phyloP scores from a whole-genome alignment of 2,888 invertebrate genomes.

The Oscheius sp. region DNA sequence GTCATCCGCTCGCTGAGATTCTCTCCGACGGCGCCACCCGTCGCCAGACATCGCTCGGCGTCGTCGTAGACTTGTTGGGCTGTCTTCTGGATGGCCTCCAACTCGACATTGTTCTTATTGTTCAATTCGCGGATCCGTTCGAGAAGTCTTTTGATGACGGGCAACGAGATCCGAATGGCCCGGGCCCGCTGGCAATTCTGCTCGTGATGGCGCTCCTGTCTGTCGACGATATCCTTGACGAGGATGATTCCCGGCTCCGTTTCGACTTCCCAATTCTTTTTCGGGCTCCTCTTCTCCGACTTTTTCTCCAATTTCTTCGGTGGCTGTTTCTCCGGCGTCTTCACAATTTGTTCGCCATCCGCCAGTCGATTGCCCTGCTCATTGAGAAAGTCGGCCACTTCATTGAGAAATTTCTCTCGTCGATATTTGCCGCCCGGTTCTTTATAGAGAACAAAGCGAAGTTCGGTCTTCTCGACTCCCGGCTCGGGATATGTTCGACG shows the following conservation, averaged over 20 bases:
- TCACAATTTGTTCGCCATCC: neutral
- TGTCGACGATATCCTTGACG: neutral
- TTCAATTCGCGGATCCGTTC: neutral
- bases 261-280: neutral
- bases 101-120: neutral
- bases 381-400: conserved; percentile 16
- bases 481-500: conserved; percentile 6
- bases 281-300: neutral
- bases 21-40: neutral
- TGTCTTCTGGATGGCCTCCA: neutral
- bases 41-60: neutral
- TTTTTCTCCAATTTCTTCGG: neutral
- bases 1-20: conserved; percentile 1
- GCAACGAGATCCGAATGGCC: conserved; percentile 6
- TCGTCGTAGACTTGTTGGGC: conserved; percentile 12
- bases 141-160: conserved; percentile 6
- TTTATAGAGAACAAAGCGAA: conserved; percentile 10
- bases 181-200: neutral
- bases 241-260: neutral
- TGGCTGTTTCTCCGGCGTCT: neutral
- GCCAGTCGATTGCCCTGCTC: conserved; percentile 5
- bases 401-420: conserved; percentile 13
- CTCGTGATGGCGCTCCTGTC: conserved; percentile 1
- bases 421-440: neutral
- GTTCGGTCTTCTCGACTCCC: neutral